phyloP scores from a whole-genome alignment of 2,113 vertebrate species.

The Ploceus nigricollis region DNA sequence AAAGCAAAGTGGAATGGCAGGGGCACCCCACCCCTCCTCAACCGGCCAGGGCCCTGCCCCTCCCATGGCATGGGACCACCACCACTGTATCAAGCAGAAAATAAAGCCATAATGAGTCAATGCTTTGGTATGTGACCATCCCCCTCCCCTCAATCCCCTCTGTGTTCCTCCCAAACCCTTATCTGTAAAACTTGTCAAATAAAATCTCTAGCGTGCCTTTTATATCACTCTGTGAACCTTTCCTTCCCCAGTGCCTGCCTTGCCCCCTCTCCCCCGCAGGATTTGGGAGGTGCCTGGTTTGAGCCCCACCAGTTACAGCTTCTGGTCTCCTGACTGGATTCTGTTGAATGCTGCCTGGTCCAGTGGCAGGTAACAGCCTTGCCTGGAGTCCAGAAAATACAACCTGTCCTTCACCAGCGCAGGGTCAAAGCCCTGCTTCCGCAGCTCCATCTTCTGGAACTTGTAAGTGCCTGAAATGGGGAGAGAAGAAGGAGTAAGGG shows the following conservation, averaged over 20 bases:
- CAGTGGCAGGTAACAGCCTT: slow-evolving; percentile 80
- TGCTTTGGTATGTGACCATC: slow-evolving; percentile 60
- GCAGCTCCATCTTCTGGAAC: slow-evolving; percentile 91
- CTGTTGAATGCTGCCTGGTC: slow-evolving; percentile 74
- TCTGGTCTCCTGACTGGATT: slow-evolving; percentile 87
- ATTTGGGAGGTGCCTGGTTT: not conserved
- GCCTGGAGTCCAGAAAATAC: slow-evolving; percentile 88
- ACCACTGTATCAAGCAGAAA: slow-evolving; percentile 28
- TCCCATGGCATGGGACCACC: not conserved
- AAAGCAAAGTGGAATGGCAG: not conserved
- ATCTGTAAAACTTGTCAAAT: not conserved
- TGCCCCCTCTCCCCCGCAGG: not conserved
- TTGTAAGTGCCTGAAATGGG: slow-evolving; percentile 88
- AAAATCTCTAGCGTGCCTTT: not conserved
- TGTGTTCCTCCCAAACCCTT: not conserved
- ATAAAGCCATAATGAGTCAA: slow-evolving; percentile 60
- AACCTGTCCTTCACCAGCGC: slow-evolving; percentile 80
- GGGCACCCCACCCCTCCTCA: not conserved
- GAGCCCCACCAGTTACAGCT: slow-evolving; percentile 73
- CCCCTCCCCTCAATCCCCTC: not conserved
- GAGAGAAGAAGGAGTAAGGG: not conserved
- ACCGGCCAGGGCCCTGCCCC: not conserved
- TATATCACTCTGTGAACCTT: not conserved
- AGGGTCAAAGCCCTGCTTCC: slow-evolving; percentile 86
- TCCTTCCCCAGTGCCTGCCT: not conserved